phyloP scores from a whole-genome alignment of 37 sponge, comb jelly and placozoan species.

The Theonella swinhoei region DNA sequence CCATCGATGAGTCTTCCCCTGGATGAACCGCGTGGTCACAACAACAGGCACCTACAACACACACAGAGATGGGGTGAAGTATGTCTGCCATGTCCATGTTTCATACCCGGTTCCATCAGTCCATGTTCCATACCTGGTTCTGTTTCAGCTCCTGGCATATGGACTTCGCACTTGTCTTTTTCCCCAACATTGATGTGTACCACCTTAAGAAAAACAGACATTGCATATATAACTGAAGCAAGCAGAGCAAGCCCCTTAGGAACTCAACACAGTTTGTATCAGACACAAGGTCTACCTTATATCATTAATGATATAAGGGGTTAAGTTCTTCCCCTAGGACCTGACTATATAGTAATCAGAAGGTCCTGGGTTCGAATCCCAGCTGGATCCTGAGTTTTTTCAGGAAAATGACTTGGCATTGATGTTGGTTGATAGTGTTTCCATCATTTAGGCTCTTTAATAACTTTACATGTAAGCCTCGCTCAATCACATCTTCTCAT shows the following conservation, averaged over 20 bases:
- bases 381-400: too few species aligned
- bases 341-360: too few species aligned
- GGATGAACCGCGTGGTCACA: constrained; percentile 72
- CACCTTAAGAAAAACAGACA: constrained; percentile 50
- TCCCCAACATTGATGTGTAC: constrained; percentile 97
- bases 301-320: too few species aligned
- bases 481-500: too few species aligned
- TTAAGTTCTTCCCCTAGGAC: too few species aligned
- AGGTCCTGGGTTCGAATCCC: too few species aligned
- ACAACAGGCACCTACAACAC: constrained; percentile 67
- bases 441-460: too few species aligned
- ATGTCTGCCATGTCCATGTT: background rate
- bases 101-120: background rate
- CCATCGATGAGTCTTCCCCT: constrained; percentile 94
- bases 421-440: too few species aligned
- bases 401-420: too few species aligned
- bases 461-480: too few species aligned
- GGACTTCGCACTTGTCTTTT: constrained; percentile 79
- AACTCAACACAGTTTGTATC: too few species aligned
- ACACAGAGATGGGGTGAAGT: background rate
- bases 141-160: constrained; percentile 46
- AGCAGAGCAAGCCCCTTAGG: background rate
- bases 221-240: background rate
- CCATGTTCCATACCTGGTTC: constrained; percentile 29
- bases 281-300: too few species aligned